These are phyloP conservation scores for Oreochromis tanganicae DNA, from an alignment of 2,113 vertebrate genomes.

Conservation along the genomic window DNA sequence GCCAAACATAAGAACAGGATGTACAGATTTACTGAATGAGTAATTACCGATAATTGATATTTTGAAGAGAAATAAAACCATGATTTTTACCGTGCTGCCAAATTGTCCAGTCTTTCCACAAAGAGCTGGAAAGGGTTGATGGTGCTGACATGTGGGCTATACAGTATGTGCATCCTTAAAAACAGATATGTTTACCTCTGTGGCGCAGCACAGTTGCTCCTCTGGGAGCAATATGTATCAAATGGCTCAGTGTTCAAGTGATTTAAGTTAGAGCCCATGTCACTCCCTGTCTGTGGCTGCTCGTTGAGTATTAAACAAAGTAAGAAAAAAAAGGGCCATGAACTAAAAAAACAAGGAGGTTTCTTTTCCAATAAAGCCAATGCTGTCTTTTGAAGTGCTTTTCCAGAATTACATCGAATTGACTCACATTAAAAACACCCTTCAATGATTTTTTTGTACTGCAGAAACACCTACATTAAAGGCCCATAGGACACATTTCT, in stretches of 20 bases:
- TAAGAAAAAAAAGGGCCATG: neutral
- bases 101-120: neutral
- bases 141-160: neutral
- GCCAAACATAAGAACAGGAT: rapidly evolving
- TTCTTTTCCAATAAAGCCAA: neutral
- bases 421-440: slow-evolving; percentile 9
- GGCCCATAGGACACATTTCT: slow-evolving; percentile 5
- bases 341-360: neutral
- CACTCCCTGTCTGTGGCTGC: neutral
- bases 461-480: slow-evolving; percentile 19
- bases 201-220: slow-evolving; percentile 16
- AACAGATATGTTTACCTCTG: neutral
- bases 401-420: neutral
- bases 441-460: neutral
- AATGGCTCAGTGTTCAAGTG: neutral
- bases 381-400: neutral
- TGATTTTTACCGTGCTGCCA: neutral
- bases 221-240: slow-evolving; percentile 17
- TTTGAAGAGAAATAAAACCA: neutral
- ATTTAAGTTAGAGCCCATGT: neutral
- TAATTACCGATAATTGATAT: neutral
- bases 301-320: neutral
- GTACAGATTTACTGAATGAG: neutral
- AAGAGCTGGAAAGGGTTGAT: neutral
- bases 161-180: neutral